These are phyloP conservation scores for Aricia artaxerxes DNA, from an alignment of 2,888 invertebrate species.

Conservation along the genomic window DNA sequence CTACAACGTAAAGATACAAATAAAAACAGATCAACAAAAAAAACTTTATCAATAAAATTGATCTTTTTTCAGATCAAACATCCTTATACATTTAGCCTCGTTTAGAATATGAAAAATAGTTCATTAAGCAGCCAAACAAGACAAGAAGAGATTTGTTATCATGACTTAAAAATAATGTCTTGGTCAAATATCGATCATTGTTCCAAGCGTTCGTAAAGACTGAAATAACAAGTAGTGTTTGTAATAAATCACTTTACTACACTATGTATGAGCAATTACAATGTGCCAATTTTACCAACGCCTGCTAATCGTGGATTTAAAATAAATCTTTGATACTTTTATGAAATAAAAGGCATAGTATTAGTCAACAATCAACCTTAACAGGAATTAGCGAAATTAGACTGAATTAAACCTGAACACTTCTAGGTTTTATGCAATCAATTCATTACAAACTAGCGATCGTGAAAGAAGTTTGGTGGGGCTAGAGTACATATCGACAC, in stretches of 20 bases:
- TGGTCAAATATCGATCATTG: neutral
- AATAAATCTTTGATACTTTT: neutral
- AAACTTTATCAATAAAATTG: neutral
- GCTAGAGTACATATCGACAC: neutral
- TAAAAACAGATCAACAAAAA: conserved; percentile 6
- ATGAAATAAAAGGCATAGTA: neutral
- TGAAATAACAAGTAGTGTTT: neutral
- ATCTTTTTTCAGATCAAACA: neutral
- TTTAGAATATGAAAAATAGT: neutral
- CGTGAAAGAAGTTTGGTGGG: neutral
- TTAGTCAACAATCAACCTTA: neutral
- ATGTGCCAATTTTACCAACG: neutral
- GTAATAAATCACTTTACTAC: neutral
- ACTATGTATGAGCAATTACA: neutral
- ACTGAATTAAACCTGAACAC: neutral
- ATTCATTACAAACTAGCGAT: neutral
- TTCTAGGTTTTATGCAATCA: neutral
- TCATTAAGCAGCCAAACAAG: neutral
- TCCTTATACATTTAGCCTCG: neutral
- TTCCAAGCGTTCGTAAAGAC: neutral
- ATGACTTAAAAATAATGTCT: neutral
- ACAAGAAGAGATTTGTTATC: neutral
- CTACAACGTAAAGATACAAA: neutral
- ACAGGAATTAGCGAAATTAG: neutral
- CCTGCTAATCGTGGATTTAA: too few relatives aligned